Conservation (phyloP, 2,888 invertebrate species). For the Crocallis elinguaria region DNA sequence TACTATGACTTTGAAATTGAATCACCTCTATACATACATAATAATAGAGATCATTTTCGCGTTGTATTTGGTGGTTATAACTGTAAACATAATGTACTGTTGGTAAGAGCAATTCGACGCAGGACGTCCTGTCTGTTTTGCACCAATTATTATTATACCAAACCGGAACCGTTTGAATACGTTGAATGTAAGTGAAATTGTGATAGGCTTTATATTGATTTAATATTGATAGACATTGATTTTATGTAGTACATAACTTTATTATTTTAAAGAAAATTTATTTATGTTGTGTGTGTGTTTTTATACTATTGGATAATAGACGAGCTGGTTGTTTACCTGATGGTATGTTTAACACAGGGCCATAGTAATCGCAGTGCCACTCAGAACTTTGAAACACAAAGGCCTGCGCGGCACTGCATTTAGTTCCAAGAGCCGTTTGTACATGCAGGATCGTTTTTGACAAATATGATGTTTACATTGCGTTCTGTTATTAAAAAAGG, state of each 20-base stretch:
- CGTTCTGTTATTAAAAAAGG: too few species aligned
- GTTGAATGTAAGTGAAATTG: constrained; percentile 42
- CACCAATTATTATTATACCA: constrained; percentile 78
- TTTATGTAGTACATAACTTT: neutral
- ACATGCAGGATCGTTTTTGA: too few species aligned
- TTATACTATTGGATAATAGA: too few species aligned
- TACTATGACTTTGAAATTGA: neutral
- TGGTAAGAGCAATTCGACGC: constrained; percentile 67
- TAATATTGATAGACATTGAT: neutral
- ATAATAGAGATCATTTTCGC: constrained; percentile 43
- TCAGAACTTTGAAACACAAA: too few species aligned
- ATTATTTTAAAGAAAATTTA: too few species aligned
- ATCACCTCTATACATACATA: constrained; percentile 12
- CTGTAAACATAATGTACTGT: constrained; percentile 49
- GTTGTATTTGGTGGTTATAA: constrained; percentile 27
- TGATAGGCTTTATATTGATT: constrained; percentile 18
- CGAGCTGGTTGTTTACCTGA: too few species aligned
- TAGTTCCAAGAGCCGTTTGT: too few species aligned
- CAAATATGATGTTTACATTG: too few species aligned
- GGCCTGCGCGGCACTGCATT: too few species aligned
- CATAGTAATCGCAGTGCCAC: too few species aligned
- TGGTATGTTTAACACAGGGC: too few species aligned
- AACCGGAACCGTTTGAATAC: constrained; percentile 73
- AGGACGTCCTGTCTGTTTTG: constrained; percentile 83
- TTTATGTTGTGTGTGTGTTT: too few species aligned